Evolutionary conservation across 92 coral and sea anemone genomes (phyloP), one percentile per base, ranked within the genome.

Genomic region (Zoanthus solanderi): DNA sequence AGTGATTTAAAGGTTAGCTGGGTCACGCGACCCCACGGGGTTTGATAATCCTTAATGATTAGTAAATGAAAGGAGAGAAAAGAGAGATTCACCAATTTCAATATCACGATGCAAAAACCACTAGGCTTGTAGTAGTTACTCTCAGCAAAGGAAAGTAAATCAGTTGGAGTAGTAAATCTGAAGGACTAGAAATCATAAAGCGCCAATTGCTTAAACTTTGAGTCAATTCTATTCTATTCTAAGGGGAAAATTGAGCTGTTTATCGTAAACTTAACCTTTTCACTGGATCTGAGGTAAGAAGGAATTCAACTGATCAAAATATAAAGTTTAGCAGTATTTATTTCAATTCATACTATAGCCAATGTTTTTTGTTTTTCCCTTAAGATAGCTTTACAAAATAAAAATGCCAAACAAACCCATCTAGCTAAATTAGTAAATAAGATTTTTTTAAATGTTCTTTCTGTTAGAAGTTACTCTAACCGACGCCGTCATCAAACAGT

Each of bases 21-120:
- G 50, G 84, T 78, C 84, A 58, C 71, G 72, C 72, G 58, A 78
- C 84, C 84, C 82, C 82, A 53, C 57, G 82, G 60, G 67, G 82
- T 60, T 7, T 23, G 15, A 77, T 77, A 71, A 78, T 37, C 42
- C 42, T 12, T 14, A 58, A 18, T 14, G 16, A 14, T 58, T 14
- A 58, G 65, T 58, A 18, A 58, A 58, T 58, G 65, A 54, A 75
- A 6, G 14, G 1, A 54, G 65, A 54, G 68, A 31, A 23, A 54
- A 16, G 58, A 69, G 71, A 78, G 58, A 78, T 56, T 47, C 15
- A 44, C 10, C 14, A 50, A 52, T 53, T 77, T 54, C 44, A 53
- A 32, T 32, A 77, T n/a, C 9, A 31, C 68, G 46, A 18, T 16
- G 17, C 72, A 34, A 79, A 58, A 34, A 29, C 83, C 46, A 13